Conservation (phyloP, 2,113 vertebrate species). For the Tonatia bakeri region DNA sequence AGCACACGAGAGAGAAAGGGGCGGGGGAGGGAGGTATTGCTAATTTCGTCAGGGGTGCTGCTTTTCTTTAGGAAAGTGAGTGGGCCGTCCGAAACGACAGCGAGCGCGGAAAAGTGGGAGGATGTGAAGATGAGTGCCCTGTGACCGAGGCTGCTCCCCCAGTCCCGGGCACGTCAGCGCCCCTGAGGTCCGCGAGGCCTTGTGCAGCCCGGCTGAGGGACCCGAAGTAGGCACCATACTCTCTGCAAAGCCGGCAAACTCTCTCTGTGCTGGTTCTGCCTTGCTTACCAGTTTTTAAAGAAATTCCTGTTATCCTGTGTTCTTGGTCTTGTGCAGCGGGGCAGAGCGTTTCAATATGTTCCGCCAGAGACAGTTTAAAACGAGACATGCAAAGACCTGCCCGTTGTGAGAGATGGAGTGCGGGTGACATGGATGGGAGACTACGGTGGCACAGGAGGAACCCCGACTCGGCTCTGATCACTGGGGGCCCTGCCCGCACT, state of each 20-base stretch:
- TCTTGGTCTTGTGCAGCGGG: slow-evolving; percentile 52
- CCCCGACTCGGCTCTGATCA: background rate
- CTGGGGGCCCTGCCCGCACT: background rate
- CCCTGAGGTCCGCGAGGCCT: background rate
- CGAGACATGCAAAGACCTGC: slow-evolving; percentile 46
- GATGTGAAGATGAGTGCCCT: background rate
- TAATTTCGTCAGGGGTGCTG: background rate
- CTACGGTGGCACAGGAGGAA: background rate
- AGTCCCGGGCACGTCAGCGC: background rate
- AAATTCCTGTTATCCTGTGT: slow-evolving; percentile 52
- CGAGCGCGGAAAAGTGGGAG: background rate
- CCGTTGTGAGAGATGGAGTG: slow-evolving; percentile 40
- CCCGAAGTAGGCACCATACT: background rate
- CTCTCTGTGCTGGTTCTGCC: background rate
- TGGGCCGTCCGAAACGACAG: slow-evolving; percentile 36
- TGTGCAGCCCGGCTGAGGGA: background rate
- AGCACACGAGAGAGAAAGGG: too few species aligned
- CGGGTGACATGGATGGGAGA: background rate
- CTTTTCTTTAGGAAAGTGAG: slow-evolving; percentile 48
- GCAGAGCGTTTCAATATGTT: slow-evolving; percentile 68
- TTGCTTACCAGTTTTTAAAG: slow-evolving; percentile 64
- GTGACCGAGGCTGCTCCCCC: background rate
- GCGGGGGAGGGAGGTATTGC: background rate
- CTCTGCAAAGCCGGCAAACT: background rate
- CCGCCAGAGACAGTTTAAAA: slow-evolving; percentile 72